Base-by-base conservation (phyloP, 2,797 vertebrate species). In the Phalloptychus januarius region DNA sequence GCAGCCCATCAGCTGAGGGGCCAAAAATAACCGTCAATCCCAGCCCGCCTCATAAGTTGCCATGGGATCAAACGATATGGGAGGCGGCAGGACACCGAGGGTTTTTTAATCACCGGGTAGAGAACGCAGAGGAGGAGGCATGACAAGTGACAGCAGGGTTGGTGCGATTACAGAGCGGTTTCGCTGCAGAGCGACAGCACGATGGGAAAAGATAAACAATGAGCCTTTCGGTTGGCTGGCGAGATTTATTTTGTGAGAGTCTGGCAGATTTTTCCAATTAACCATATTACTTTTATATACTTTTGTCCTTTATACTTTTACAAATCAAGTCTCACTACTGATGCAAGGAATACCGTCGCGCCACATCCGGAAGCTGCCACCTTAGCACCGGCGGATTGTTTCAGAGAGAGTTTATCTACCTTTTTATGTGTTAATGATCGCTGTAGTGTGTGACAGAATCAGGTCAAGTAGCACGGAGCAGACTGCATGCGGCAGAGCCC, bases 21-120 rank as follows among this genome's bases (percentile, higher is more conserved):
- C 79, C 56, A 52, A 81, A 90, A 83, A 90, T 83, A 84, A 67
- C 76, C 83, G 76, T 72, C 75, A 71, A 83, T 86, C 86, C 83
- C 85, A 79, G 86, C 83, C 82, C 83, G 80, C 86, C 71, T 84
- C 81, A 71, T 76, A 70, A 33, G 87, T 90, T 88, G 79, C 83
- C 86, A 89, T 87, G 84, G 80, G 78, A 81, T 81, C 78, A 76
- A 81, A 85, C 79, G 76, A 83, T 82, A 56, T 74, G 65, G 78
- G 72, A 77, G 75, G 79, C 23, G 80, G 70, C 36, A 46, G 78
- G 76, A 79, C 46, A 79, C 74, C 50, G 42, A 63, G 76, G 77
- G 33, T 61, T 86, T 87, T 52, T 79, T 84, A 90, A 87, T 91
- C 87, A 85, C 83, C 79, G 74, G 83, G 74, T 80, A 73, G 78